Evolutionary conservation across 2,888 invertebrate species (phyloP).

Genomic region (Drosophila borborema): DNA sequence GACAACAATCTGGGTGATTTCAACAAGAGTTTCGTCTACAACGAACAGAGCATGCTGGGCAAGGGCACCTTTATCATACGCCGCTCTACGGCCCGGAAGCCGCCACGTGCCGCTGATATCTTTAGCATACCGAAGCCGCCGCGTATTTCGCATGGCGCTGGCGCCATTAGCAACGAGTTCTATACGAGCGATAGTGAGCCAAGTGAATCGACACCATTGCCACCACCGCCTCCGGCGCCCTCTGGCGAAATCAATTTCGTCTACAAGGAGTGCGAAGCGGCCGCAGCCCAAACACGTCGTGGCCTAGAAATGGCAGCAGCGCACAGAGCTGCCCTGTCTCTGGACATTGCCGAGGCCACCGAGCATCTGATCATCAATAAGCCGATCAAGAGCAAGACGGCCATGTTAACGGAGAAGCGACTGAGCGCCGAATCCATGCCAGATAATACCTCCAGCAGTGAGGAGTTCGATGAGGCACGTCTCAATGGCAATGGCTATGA

Average conservation of each 20-base stretch:
- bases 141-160: conserved; percentile 49
- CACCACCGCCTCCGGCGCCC: conserved; percentile 54
- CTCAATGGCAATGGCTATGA: conserved; percentile 71
- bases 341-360: conserved; percentile 66
- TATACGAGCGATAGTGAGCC: conserved; percentile 76
- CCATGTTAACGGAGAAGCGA: conserved; percentile 68
- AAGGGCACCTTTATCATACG: conserved; percentile 93
- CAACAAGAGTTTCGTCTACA: conserved; percentile 64
- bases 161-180: conserved; percentile 71
- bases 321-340: conserved; percentile 84
- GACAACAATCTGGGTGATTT: conserved; percentile 55
- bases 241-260: conserved; percentile 76
- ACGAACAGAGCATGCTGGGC: conserved; percentile 85
- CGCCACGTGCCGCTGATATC: conserved; percentile 75
- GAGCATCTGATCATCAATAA: conserved; percentile 56
- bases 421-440: conserved; percentile 74
- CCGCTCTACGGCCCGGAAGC: conserved; percentile 72
- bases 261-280: conserved; percentile 86
- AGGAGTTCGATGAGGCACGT: conserved; percentile 73
- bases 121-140: conserved; percentile 73
- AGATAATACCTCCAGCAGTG: conserved; percentile 75
- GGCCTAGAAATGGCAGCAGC: conserved; percentile 89
- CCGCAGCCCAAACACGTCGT: conserved; percentile 88
- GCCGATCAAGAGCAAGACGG: conserved; percentile 70
- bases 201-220: conserved; percentile 63